Evolutionary conservation across 2,888 invertebrate species (phyloP), one percentile per base, ranked within the genome.

Genomic region (Hermodice carunculata): DNA sequence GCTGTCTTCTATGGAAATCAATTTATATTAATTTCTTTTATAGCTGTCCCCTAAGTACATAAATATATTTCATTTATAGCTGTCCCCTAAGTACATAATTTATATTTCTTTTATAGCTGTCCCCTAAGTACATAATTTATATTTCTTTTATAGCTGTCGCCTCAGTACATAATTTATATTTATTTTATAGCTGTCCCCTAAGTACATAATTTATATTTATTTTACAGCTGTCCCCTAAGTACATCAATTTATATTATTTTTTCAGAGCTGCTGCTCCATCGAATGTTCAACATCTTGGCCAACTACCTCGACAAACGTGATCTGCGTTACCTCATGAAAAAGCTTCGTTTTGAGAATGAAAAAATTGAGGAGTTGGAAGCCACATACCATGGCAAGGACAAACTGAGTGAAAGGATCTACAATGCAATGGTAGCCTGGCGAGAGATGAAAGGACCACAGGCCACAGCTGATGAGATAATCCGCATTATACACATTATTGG

Each of bases 401-500:
- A 77, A 44, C 69, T 83, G 8, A 76, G 77, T 40, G 79, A 80
- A 3, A 66, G 83, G 17, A 69, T 80, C 14, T 75, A 75, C 54
- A 60, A 79, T 46, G 78, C 79, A 19, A 65, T 83, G 69, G 49
- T 75, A 60, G 72, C 70, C 58, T 83, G 84, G 84, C 76, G 76
- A 64, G 76, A 80, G 24, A 62, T 72, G 60, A 76, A 75, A 40
- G 81, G 78, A 1, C 71, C 73, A 0, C 32, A 69, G 11, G 83
- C 84, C 34, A 80, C 76, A 17, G 67, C 77, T n/a, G 82, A 82
- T 48, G 81, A 81, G 59, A 71, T 84, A 2, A 78, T 84, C 17
- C 60, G 80, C n/a, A 70, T 82, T 17, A 76, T 82, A 28, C 82
- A 82, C 57, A 75, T 84, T 34, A 72, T 83, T 40, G 81, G 80